These are phyloP conservation scores for Sebastes taczanowskii DNA, from an alignment of 2,797 vertebrate species.

Conservation along the genomic window DNA sequence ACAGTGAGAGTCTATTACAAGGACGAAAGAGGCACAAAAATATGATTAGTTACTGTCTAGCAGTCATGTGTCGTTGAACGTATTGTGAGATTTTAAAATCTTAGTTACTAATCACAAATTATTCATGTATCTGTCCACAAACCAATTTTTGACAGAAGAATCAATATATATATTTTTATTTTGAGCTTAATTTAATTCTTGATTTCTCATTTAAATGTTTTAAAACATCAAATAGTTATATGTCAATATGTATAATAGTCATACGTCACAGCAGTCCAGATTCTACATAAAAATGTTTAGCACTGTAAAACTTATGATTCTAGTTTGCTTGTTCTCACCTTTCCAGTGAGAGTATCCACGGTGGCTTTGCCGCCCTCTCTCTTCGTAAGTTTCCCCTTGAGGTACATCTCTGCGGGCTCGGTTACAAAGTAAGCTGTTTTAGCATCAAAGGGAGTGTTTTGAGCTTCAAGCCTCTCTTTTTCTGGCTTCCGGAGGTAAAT, in stretches of 20 bases:
- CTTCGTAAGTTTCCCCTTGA: constrained; percentile 85
- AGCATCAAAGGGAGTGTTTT: constrained; percentile 36
- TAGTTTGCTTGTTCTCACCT: constrained; percentile 68
- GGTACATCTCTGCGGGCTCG: constrained; percentile 86
- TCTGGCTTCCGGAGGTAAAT: constrained; percentile 89
- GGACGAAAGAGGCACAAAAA: background rate
- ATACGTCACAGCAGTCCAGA: background rate
- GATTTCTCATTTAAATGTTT: background rate
- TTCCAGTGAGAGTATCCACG: constrained; percentile 84
- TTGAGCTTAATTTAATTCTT: background rate
- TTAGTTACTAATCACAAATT: background rate
- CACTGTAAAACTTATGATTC: background rate
- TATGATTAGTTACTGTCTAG: background rate
- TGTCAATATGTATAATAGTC: background rate
- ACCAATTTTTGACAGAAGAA: background rate
- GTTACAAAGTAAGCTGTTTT: constrained; percentile 78
- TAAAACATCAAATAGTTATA: background rate
- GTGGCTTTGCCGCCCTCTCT: constrained; percentile 88
- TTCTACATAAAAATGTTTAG: background rate
- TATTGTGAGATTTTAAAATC: background rate
- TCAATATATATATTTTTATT: no score
- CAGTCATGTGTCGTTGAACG: background rate
- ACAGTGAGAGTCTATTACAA: constrained; percentile 81
- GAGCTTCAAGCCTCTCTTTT: constrained; percentile 88
- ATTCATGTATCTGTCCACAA: background rate